Evolutionary conservation across 2,113 vertebrate species (phyloP), one percentile per base, ranked within the genome.

Genomic region (Ammospiza caudacuta): DNA sequence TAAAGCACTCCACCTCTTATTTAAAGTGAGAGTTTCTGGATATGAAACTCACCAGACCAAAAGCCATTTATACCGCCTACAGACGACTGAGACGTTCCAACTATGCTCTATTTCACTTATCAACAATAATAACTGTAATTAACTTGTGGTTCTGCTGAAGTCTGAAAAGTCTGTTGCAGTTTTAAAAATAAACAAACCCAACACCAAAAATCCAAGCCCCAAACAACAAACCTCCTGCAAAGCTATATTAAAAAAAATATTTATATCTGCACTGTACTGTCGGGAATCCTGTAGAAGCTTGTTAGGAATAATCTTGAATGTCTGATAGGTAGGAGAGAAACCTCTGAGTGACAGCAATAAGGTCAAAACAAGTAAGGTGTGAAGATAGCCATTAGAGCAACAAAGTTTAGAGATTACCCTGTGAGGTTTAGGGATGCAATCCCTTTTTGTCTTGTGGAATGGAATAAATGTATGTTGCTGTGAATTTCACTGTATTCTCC

Each of bases 21-120:
- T 88, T 91, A 92, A 94, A 91, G 51, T n/a, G 17, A 87, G 86
- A 83, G 52, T 54, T 83, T 69, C 52, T 91, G 72, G 58, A 39
- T 76, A 72, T 25, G 69, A 91, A 91, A 86, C 85, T 87, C 52
- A 47, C 23, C 41, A 57, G 28, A 83, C n/a, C 31, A 89, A 89
- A 83, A 95, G 67, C 27, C 47, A 54, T 49, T 96, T 88, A 83
- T 67, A 25, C 85, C 3, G 5, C 83, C 85, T 93, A 83, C 70
- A 74, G 78, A 92, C 49, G 47, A 54, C 52, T 6, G 15, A 73
- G 64, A 41, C 10, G 1, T 96, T 94, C 89, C 84, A 90, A 85
- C n/a, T 49, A 58, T 39, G 63, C 20, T 82, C 44, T 33, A 7
- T 68, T 68, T 80, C 33, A 78, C 41, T 80, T 87, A 92, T 46